A percentile compares a stretch with the other conserved stretches of the same genome.
phyloP scores from a whole-genome alignment of 2,113 vertebrate genomes.

The Nannospalax galili region DNA sequence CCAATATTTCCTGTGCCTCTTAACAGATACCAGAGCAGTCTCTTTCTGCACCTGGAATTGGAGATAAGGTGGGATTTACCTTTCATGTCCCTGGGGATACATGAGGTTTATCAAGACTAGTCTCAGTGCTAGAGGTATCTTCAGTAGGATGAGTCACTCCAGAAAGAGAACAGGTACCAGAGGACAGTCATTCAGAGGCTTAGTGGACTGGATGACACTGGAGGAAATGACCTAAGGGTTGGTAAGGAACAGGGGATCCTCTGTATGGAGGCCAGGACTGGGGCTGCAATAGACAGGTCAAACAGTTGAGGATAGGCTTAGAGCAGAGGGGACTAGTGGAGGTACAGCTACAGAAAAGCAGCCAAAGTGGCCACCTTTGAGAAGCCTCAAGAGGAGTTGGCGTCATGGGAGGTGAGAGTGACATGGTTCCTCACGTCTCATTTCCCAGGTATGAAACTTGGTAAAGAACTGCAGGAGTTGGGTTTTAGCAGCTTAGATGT shows the following conservation, averaged over 20 bases:
- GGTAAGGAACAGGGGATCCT: background rate
- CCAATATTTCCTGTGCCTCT: background rate
- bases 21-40: background rate
- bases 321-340: background rate
- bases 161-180: background rate
- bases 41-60: background rate
- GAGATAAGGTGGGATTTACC: background rate
- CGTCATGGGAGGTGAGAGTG: background rate
- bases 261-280: background rate
- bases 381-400: background rate
- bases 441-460: background rate
- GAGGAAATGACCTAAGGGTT: background rate
- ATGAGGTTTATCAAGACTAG: background rate
- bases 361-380: background rate
- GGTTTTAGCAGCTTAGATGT: background rate
- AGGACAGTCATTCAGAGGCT: background rate
- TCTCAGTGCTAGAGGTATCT: background rate
- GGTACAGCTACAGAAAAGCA: background rate
- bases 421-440: fast-evolving
- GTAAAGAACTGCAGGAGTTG: background rate
- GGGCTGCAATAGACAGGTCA: background rate
- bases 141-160: background rate
- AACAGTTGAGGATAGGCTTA: background rate
- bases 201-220: background rate
- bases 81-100: background rate